Base-by-base conservation (phyloP, 2,888 invertebrate species). In the Mechanitis mazaeus region DNA sequence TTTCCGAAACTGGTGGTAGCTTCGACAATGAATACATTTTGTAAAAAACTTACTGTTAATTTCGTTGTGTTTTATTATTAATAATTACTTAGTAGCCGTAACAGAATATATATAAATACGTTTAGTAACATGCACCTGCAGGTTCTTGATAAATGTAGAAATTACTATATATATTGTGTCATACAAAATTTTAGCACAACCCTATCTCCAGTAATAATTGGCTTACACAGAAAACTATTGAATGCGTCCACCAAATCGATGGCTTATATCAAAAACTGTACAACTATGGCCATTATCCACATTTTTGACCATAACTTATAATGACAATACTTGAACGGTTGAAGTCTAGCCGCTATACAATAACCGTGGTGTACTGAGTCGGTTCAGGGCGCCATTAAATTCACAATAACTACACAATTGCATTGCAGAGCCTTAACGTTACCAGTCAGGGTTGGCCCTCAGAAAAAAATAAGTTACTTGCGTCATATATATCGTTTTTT, bases 301-400 rank as follows among this genome's bases (percentile, higher is more conserved):
- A 54, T 58, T 64, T 61, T 61, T 60, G 57, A 60, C 60, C 46
- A 62, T 60, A 62, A 65, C 60, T 65, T 62, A 65, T 58, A n/a
- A 38, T 9, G 46, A 61, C 54, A 54, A 63, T 57, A 56, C 33
- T 45, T 11, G 54, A 33, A 54, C 42, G 45, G 33, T 45, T 45
- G 54, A 45, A 47, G 54, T 50, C 54, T n/a, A 35, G n/a, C 33
- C 35, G 45, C 58, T 61, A 55, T 55, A 61, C 45, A 56, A 50
- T 50, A 31, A 50, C 50, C 31, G 31, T 31, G 31, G 50, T 50
- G 50, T 50, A 50, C 31, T 31, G 33, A 55, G 45, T 54, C 59
- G 54, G 45, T 59, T 59, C 50, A 45, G 45, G 54, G 59, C 56
- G 45, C 62, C 62, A 59, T 63, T 63, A 59, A 63, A 59, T 63